A percentile compares a stretch with the other conserved stretches of the same genome.
Evolutionary conservation across 2,888 invertebrate genomes (phyloP).

Genomic region (Hirtodrosophila cameraria): DNA sequence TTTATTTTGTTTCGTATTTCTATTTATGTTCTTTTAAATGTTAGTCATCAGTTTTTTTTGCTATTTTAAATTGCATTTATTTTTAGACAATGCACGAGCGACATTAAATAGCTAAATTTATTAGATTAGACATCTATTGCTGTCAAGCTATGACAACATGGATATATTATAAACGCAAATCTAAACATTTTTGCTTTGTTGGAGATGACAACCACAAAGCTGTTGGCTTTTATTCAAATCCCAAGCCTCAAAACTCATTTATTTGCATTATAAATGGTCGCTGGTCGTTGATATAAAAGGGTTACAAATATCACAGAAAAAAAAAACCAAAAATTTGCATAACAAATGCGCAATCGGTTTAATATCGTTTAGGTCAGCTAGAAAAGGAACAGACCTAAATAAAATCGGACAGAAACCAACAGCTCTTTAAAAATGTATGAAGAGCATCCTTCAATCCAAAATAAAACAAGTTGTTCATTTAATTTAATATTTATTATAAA

Average conservation of each 20-base stretch:
- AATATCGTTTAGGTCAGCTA: conserved; percentile 21
- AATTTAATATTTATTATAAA: conserved; percentile 34
- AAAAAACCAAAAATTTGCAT: conserved; percentile 53
- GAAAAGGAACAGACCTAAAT: not conserved
- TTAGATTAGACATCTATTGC: conserved; percentile 38
- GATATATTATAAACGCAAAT: not conserved
- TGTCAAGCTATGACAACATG: not conserved
- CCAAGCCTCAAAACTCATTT: conserved; percentile 22
- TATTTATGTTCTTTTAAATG: not conserved
- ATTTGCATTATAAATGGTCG: conserved; percentile 39
- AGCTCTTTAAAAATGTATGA: conserved; percentile 11
- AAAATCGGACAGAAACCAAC: not conserved
- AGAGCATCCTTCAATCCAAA: no score
- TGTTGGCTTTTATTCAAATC: conserved; percentile 22
- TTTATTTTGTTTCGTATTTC: no score
- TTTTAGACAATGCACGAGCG: conserved; percentile 19
- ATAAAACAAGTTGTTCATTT: conserved; percentile 63
- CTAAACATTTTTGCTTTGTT: not conserved
- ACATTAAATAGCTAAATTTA: conserved; percentile 60
- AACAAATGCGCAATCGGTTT: conserved; percentile 47
- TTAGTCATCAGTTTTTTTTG: conserved; percentile 33
- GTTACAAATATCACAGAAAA: conserved; percentile 14
- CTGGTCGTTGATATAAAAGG: conserved; percentile 25
- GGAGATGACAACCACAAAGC: not conserved
- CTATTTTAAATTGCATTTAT: conserved; percentile 52